These are phyloP conservation scores for Rallus crepitans DNA, from an alignment of 2,797 vertebrate species.

Conservation along the genomic window DNA sequence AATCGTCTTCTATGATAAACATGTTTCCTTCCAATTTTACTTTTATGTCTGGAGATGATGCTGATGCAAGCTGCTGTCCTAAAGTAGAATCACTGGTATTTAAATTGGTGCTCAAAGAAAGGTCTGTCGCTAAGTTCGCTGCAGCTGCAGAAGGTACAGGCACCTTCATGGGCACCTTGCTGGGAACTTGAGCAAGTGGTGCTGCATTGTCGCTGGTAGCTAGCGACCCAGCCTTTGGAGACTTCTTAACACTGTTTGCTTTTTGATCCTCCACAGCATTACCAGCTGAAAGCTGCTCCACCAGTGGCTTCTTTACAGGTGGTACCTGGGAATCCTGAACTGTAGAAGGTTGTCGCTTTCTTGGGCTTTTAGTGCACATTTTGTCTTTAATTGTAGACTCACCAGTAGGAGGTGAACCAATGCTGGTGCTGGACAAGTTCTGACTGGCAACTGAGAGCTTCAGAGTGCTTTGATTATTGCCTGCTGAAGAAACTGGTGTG, in stretches of 20 bases:
- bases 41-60: constrained; percentile 83
- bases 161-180: constrained; percentile 80
- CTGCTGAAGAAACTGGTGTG: constrained; percentile 79
- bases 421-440: constrained; percentile 80
- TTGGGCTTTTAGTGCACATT: constrained; percentile 85
- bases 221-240: constrained; percentile 75
- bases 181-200: constrained; percentile 74
- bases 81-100: constrained; percentile 76
- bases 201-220: constrained; percentile 84
- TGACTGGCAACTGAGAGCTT: constrained; percentile 78
- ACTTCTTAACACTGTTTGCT: constrained; percentile 70
- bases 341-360: constrained; percentile 88
- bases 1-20: constrained; percentile 83
- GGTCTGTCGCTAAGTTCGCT: constrained; percentile 69
- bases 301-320: constrained; percentile 90
- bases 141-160: constrained; percentile 76
- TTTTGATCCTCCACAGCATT: constrained; percentile 74
- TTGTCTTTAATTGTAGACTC: constrained; percentile 83
- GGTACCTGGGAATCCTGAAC: constrained; percentile 88
- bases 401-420: constrained; percentile 76
- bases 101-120: constrained; percentile 77
- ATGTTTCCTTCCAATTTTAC: constrained; percentile 84
- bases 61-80: constrained; percentile 80
- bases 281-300: constrained; percentile 82
- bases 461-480: constrained; percentile 84